phyloP scores from a whole-genome alignment of 2,113 vertebrate genomes.

The Sciurus niger region DNA sequence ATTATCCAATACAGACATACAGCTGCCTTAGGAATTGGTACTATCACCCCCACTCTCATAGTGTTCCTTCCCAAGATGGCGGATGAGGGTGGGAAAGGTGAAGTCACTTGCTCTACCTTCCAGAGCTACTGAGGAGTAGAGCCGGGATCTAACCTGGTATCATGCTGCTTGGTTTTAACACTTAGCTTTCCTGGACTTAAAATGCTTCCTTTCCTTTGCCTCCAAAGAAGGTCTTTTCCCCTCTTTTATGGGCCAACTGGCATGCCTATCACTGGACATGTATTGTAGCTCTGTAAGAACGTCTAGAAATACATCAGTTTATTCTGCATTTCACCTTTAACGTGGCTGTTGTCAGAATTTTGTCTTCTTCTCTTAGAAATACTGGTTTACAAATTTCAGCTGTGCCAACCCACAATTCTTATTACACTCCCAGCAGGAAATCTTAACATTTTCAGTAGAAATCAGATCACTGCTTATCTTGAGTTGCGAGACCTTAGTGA shows the following conservation, averaged over 20 bases:
- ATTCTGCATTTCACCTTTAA: constrained; percentile 50
- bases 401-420: not conserved
- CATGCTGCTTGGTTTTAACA: constrained; percentile 4
- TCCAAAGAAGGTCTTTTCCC: constrained; percentile 19
- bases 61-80: not conserved
- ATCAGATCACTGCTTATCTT: constrained; percentile 54
- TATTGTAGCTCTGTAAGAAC: not conserved
- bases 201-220: constrained; percentile 33
- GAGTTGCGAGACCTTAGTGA: constrained; percentile 62
- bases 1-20: not conserved
- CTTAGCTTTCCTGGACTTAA: not conserved
- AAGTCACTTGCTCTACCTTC: not conserved
- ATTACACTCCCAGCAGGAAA: constrained; percentile 27
- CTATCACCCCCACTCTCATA: not conserved
- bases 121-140: not conserved
- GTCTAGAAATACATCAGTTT: not conserved
- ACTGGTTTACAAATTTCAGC: constrained; percentile 39
- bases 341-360: not conserved
- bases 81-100: not conserved
- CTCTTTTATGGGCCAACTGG: not conserved
- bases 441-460: constrained; percentile 58
- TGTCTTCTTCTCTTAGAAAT: constrained; percentile 50
- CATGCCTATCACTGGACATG: not conserved
- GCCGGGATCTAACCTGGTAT: not conserved
- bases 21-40: not conserved